A percentile compares a stretch with the other conserved stretches of the same genome.
phyloP scores from a whole-genome alignment of 2,797 vertebrate species.

The Triplophysa bombifrons region DNA sequence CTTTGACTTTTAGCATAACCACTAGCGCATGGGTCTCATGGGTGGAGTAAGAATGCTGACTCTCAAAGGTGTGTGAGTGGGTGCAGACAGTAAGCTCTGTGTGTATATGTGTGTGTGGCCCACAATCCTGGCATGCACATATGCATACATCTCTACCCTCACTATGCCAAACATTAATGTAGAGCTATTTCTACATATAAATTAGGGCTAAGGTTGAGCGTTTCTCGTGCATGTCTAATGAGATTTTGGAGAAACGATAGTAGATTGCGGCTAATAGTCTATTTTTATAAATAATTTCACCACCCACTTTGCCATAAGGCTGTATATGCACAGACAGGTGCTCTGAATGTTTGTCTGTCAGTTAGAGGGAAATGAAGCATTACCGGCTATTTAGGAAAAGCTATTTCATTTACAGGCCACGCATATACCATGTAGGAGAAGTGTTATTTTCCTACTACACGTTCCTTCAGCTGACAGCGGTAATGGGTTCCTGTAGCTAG shows the following conservation, averaged over 20 bases:
- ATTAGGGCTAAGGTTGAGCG: constrained; percentile 58
- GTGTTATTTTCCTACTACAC: neutral
- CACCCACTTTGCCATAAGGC: constrained; percentile 60
- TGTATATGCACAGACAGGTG: constrained; percentile 39
- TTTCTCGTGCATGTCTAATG: constrained; percentile 66
- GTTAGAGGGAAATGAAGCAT: constrained; percentile 49
- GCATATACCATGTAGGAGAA: neutral
- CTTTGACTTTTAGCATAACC: neutral
- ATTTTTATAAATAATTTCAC: constrained; percentile 55
- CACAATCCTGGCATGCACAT: neutral
- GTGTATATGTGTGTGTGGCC: constrained; percentile 11
- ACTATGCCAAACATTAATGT: constrained; percentile 60
- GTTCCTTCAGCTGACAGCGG: no score
- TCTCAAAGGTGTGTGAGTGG: constrained; percentile 18
- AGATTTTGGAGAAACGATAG: constrained; percentile 56
- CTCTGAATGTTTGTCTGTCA: constrained; percentile 37
- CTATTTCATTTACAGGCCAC: constrained; percentile 20
- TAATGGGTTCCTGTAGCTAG: no score
- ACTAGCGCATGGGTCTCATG: neutral
- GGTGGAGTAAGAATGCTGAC: neutral
- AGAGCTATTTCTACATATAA: constrained; percentile 50
- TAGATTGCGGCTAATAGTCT: constrained; percentile 58
- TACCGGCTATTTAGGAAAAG: constrained; percentile 15
- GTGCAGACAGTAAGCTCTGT: constrained; percentile 34
- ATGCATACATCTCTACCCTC: constrained; percentile 15